Base-by-base conservation (phyloP, 2,888 invertebrate species). In the Oligia strigilis region DNA sequence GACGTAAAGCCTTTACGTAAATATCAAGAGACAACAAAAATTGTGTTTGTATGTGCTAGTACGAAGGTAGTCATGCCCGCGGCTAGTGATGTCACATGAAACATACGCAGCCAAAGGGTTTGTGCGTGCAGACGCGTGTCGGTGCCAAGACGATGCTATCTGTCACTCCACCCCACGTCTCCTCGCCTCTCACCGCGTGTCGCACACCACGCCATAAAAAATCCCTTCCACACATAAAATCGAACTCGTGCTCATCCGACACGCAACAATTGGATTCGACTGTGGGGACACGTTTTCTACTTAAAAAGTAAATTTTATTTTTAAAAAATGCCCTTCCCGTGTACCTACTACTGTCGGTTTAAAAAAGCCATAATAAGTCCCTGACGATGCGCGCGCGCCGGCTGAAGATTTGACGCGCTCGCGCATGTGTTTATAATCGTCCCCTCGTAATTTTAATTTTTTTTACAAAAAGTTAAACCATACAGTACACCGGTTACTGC, bases 341-440 rank as follows among this genome's bases (percentile, higher is more conserved):
- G 93, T 92, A 91, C 40, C 40, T 40, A 40, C 93, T 94, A 93
- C 93, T 91, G 93, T 93, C 92, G 94, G 90, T 94, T 95, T 96
- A 96, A 97, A 97, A 97, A 96, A 95, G 95, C 96, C 94, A 93
- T 96, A 96, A 96, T 94, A 93, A 92, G 92, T 94, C 94, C 93
- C 94, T 91, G 94, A 93, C 94, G 94, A 90, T 86, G 91, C 87
- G 94, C 96, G 95, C 94, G 94, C 96, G 97, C 96, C 97, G 96
- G 96, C 97, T 97, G 97, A 96, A 95, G 95, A 97, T 97, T 97
- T 97, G 97, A 96, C 96, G 96, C 97, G 97, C 97, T 96, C 94
- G 96, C 96, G 97, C 97, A 97, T 96, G 95, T 97, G 97, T 95
- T 95, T 96, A 95, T 96, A 94, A 95, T 95, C 94, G 94, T 96